Evolutionary conservation across 2,888 invertebrate genomes (phyloP), one percentile per base, ranked within the genome.

Genomic region (Diabrotica balteata): DNA sequence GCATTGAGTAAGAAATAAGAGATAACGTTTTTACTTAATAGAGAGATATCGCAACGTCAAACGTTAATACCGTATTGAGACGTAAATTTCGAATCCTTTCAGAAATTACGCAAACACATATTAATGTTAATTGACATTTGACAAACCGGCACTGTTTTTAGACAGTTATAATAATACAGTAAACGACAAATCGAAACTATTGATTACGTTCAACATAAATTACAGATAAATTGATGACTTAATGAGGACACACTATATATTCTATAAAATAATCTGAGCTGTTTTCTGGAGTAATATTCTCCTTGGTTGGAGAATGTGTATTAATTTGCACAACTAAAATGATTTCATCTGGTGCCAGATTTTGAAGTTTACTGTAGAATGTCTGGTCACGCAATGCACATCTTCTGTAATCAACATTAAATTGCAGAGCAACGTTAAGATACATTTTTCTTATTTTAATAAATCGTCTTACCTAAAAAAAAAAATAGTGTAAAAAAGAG

Each of bases 251-350:
- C 32, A 49, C 10, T 47, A 75, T 67, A 67, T 78, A 78, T 54
- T 77, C 77, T 49, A 78, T 74, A 55, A 72, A 77, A 73, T 76
- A 78, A 32, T 78, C 76, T 7, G 69, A 70, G 59, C 67, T 74
- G 50, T 64, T 74, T 6, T 55, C 62, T 2, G 76, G 76, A 22
- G 5, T 46, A 7, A 77, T 70, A 3, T 8, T 7, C 7, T 60
- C 58, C 5, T 1, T 22, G 7, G 68, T 1, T 7, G 70, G 74
- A 7, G 66, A 42, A 11, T 65, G 46, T 32, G 75, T 77, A 11
- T 76, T 32, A 49, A 75, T 73, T 62, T 73, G 70, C 6, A 78
- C 75, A 43, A 73, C 75, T 7, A 77, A 61, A 44, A 78, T 45
- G 7, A 75, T 43, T 8, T 75, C 62, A 50, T 57, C 52, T 32